Evolutionary conservation across 1,140 invertebrate species (phyloP), one percentile per base, ranked within the genome.

Genomic region (Drosophila cardini): DNA sequence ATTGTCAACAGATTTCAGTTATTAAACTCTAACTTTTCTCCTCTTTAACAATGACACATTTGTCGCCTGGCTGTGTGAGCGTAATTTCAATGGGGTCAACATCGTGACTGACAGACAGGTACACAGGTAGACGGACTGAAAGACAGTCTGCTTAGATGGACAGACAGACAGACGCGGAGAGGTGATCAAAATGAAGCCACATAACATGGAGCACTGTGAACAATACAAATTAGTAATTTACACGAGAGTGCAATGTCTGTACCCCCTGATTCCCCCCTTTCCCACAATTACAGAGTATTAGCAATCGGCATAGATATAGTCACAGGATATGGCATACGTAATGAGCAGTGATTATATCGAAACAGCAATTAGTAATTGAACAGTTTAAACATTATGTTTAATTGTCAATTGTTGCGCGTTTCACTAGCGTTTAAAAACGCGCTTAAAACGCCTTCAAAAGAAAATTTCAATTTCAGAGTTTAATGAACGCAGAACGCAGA

Each of bases 281-380:
- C 6, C 8, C 40, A 16, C n/a, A 53, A 53, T 58, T 46, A 13
- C 38, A 36, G 69, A 53, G 36, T 50, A 65, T 57, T 57, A 36
- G 38, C 65, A 43, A 48, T 43, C 40, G 38, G 34, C 46, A 70
- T 15, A 36, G 32, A 52, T 32, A 70, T 15, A 36, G 32, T 42
- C 32, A 40, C 36, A 32, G 42, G 61, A 52, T 72, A 79, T 62
- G 46, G 77, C 72, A 87, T 72, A 63, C 58, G 62, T 78, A 87
- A 80, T 80, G 70, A 76, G 65, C 60, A 30, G 80, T 85, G 43
- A 83, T 76, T 61, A 61, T 72, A 26, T 16, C n/a, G 43, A 78
- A 79, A 83, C 46, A 62, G 64, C 77, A 84, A 89, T 89, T 89
- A 80, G 84, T 78, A 83, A 87, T 89, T 76, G 72, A 86, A 71